phyloP scores from a whole-genome alignment of 2,113 vertebrate species.

The Bubalus kerabau region DNA sequence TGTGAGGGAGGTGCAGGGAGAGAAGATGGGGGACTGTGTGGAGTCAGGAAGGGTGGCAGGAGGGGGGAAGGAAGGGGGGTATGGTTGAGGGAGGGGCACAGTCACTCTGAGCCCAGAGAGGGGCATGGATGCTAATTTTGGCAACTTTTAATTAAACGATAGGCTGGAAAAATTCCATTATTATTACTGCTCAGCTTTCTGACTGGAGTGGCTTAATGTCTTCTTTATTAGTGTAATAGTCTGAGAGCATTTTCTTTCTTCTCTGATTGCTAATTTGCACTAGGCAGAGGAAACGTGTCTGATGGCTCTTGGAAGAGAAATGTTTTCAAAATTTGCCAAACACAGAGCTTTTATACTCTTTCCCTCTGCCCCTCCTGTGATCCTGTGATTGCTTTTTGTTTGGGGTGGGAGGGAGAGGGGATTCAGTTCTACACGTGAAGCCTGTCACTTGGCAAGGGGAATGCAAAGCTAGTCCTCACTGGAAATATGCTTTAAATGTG shows the following conservation, averaged over 20 bases:
- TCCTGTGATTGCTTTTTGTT: background rate
- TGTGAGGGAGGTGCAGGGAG: conserved; percentile 57
- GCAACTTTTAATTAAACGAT: conserved; percentile 65
- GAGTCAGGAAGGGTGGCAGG: background rate
- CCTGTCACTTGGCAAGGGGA: background rate
- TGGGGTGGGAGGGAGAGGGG: background rate
- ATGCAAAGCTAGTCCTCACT: background rate
- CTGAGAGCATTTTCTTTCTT: conserved; percentile 41
- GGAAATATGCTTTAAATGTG: background rate
- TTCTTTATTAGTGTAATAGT: conserved; percentile 56
- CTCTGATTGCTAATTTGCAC: background rate
- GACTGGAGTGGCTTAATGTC: conserved; percentile 39
- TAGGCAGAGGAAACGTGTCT: conserved; percentile 29
- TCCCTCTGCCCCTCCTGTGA: background rate
- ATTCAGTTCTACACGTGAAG: background rate
- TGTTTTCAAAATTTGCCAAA: conserved; percentile 24
- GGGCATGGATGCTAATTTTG: background rate
- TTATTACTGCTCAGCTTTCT: conserved; percentile 45
- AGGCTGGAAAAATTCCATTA: conserved; percentile 53
- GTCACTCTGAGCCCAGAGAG: conserved; percentile 31
- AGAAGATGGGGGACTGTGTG: background rate
- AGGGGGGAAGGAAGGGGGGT: fast-evolving
- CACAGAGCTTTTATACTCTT: background rate
- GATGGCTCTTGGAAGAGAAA: conserved; percentile 41
- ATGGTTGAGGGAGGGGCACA: fast-evolving